Evolutionary conservation across 2,113 vertebrate species (phyloP).

Genomic region (Melanerpes formicivorus): DNA sequence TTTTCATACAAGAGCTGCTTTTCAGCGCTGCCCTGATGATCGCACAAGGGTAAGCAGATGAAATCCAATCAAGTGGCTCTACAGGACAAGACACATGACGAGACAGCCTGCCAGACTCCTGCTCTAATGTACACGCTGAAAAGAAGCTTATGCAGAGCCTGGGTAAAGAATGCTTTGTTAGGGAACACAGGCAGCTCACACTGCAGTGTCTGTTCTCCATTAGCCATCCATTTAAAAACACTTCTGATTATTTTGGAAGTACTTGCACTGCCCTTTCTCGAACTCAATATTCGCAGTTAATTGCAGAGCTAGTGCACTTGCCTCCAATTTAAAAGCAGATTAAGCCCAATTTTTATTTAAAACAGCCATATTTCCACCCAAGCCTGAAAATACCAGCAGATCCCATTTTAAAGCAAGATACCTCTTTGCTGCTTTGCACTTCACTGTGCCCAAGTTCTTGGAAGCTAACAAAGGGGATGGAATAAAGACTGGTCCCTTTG

Average conservation of each 20-base stretch:
- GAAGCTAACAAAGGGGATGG: background rate
- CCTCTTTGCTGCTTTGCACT: background rate
- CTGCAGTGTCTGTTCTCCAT: slow-evolving; percentile 61
- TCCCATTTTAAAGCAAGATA: background rate
- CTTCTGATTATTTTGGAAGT: slow-evolving; percentile 63
- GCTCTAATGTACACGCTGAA: slow-evolving; percentile 59
- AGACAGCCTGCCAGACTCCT: slow-evolving; percentile 60
- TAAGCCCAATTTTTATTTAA: slow-evolving; percentile 59
- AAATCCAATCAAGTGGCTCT: slow-evolving; percentile 77
- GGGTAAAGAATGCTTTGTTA: slow-evolving; percentile 69
- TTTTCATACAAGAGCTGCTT: slow-evolving; percentile 59
- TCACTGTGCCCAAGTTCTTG: background rate
- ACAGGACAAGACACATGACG: slow-evolving; percentile 69
- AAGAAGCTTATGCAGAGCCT: slow-evolving; percentile 63
- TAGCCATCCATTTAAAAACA: slow-evolving; percentile 66
- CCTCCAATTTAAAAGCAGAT: slow-evolving; percentile 60
- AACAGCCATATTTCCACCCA: slow-evolving; percentile 33
- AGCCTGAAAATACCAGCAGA: slow-evolving; percentile 8
- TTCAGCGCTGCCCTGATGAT: slow-evolving; percentile 66
- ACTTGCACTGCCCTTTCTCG: slow-evolving; percentile 41
- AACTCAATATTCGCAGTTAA: slow-evolving; percentile 58
- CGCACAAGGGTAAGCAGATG: slow-evolving; percentile 67
- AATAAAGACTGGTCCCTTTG: background rate
- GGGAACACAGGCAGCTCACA: slow-evolving; percentile 62
- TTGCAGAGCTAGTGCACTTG: slow-evolving; percentile 54